Conservation (phyloP, 2,797 vertebrate species). For the Sciurus carolinensis region DNA sequence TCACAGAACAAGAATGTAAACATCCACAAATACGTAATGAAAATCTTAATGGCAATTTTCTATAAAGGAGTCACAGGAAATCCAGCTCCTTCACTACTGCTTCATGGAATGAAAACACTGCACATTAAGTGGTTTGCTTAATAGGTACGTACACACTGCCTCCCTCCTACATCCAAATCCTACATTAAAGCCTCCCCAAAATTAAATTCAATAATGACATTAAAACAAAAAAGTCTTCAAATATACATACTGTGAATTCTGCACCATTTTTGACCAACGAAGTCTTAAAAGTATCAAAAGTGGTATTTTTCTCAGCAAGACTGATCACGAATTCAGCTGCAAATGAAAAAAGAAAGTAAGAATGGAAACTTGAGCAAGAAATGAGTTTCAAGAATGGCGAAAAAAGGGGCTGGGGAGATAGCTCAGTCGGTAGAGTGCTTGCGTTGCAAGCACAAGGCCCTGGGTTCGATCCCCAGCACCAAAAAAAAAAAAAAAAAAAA, state of each 20-base stretch:
- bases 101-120: background rate
- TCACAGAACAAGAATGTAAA: slow-evolving; percentile 10
- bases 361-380: rapidly evolving
- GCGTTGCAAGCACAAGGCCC: no score
- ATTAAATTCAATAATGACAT: slow-evolving; percentile 4
- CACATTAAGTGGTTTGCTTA: background rate
- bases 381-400: background rate
- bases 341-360: slow-evolving; percentile 25
- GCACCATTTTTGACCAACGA: slow-evolving; percentile 97
- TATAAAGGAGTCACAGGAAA: background rate
- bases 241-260: slow-evolving; percentile 95
- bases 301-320: slow-evolving; percentile 95
- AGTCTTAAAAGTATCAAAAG: slow-evolving; percentile 95
- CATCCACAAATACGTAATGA: slow-evolving; percentile 2
- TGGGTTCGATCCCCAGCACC: no score
- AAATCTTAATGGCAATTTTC: background rate
- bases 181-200: slow-evolving; percentile 46
- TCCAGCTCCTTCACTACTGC: rapidly evolving
- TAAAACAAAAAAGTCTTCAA: background rate
- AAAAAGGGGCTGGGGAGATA: background rate
- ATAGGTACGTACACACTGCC: background rate
- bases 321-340: slow-evolving; percentile 97
- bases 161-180: background rate
- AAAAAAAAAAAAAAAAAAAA: no score
- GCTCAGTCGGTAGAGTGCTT: no score